A percentile compares a stretch with the other conserved stretches of the same genome.
phyloP scores from a whole-genome alignment of 2,113 vertebrate genomes.

The Mobula hypostoma region DNA sequence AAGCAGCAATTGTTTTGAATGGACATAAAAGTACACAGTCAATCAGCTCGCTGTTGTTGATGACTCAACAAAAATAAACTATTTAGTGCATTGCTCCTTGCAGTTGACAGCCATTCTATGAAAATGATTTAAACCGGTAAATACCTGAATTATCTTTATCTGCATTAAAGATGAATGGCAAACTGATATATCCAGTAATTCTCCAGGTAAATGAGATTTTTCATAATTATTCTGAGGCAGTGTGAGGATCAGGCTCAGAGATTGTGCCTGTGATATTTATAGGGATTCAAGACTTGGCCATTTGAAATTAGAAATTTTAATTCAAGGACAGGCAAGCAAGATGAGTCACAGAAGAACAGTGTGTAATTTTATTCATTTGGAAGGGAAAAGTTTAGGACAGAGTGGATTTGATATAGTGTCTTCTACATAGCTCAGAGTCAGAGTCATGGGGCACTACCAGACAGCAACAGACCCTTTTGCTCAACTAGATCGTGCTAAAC shows the following conservation, averaged over 20 bases:
- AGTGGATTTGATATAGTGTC: neutral
- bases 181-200: neutral
- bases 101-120: neutral
- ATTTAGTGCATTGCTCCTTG: neutral
- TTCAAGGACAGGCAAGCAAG: neutral
- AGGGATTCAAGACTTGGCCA: neutral
- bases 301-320: neutral
- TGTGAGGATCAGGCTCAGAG: neutral
- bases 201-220: neutral
- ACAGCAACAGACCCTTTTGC: too few relatives aligned
- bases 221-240: neutral
- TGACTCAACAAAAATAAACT: neutral
- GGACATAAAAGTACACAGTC: neutral
- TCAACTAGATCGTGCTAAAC: too few relatives aligned
- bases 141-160: neutral
- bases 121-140: neutral
- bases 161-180: neutral
- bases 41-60: neutral
- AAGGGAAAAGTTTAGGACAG: neutral
- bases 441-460: too few relatives aligned
- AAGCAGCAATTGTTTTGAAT: neutral
- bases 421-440: too few relatives aligned
- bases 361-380: neutral
- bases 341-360: neutral
- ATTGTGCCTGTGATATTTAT: neutral